A percentile compares a stretch with the other conserved stretches of the same genome.
Evolutionary conservation across 2,797 vertebrate genomes (phyloP).

Genomic region (Salarias fasciatus): DNA sequence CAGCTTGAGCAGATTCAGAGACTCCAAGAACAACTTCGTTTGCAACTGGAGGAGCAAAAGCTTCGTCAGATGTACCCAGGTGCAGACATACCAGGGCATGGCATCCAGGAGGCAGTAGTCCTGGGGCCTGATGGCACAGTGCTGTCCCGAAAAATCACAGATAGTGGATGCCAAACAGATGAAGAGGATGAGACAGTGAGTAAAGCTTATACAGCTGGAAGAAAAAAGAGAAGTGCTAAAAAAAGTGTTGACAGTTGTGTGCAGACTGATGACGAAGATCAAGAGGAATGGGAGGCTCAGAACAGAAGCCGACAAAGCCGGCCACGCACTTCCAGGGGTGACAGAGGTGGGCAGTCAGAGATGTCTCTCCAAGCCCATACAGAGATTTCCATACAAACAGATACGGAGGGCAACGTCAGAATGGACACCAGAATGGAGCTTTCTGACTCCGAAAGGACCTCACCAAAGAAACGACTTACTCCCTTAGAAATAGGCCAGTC

Average conservation of each 20-base stretch:
- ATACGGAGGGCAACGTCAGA: constrained; percentile 92
- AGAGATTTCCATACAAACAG: constrained; percentile 98
- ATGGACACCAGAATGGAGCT: constrained; percentile 94
- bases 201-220: constrained; percentile 86
- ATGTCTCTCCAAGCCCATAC: constrained; percentile 93
- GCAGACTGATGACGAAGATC: constrained; percentile 99
- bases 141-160: constrained; percentile 88
- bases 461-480: constrained; percentile 91
- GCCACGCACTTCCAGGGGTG: constrained; percentile 79
- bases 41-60: constrained; percentile 97
- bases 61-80: constrained; percentile 94
- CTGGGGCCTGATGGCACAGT: constrained; percentile 83
- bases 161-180: constrained; percentile 97
- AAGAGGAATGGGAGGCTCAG: constrained; percentile 96
- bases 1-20: constrained; percentile 98
- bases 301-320: constrained; percentile 78
- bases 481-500: constrained; percentile 96
- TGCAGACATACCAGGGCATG: constrained; percentile 87
- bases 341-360: constrained; percentile 85
- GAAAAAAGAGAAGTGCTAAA: constrained; percentile 89
- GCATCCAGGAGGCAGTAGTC: constrained; percentile 85
- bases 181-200: constrained; percentile 92
- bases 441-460: constrained; percentile 89
- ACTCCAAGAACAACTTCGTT: constrained; percentile 95
- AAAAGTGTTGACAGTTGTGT: constrained; percentile 98